Base-by-base conservation (phyloP, 1,140 invertebrate species). In the Trichonephila clavipes region DNA sequence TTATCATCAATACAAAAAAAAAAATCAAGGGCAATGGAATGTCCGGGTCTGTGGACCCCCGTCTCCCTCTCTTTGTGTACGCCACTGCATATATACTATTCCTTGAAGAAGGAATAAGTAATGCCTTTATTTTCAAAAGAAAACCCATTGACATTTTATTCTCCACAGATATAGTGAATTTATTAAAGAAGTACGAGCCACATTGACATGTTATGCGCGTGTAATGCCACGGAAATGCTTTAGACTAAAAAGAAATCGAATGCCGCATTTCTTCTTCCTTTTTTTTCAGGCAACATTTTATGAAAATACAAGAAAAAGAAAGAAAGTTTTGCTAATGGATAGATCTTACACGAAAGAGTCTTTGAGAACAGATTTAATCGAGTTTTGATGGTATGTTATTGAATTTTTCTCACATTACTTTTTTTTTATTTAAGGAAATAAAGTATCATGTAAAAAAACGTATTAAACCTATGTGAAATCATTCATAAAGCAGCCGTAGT, bases 331-430 rank as follows among this genome's bases (percentile, higher is more conserved):
- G 72, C 44, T 83, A 83, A 83, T 83, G 82, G 82, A 83, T 51
- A 83, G 28, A 18, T 19, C 21, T 58, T 18, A 83, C 82, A 83
- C 44, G 82, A 58, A 83, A 16, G 21, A 10, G 2, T 19, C 64
- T 64, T 28, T 28, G 5, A 16, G 61, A 6, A 14, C 40, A n/a
- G 34, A 69, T 88, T 88, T 88, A 88, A 88, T 88, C 87, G 87
- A 88, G 44, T 69, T 88, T 88, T 88, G 87, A 88, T 88, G 87
- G 87, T 72, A 28, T 88, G 87, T 69, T 88, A 88, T 88, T 88
- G 87, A 88, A 88, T 88, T 88, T 88, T 88, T 72, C 40, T 64
- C 87, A 16, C 87, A 88, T 88, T 88, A 88, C 16, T 72, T 51
- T 44, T 34, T 69, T 10, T 24, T 19, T 59, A 64, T 87, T 59